Conservation (phyloP, 53 echinoderm and acorn worm species). For the Antedon mediterranea region DNA sequence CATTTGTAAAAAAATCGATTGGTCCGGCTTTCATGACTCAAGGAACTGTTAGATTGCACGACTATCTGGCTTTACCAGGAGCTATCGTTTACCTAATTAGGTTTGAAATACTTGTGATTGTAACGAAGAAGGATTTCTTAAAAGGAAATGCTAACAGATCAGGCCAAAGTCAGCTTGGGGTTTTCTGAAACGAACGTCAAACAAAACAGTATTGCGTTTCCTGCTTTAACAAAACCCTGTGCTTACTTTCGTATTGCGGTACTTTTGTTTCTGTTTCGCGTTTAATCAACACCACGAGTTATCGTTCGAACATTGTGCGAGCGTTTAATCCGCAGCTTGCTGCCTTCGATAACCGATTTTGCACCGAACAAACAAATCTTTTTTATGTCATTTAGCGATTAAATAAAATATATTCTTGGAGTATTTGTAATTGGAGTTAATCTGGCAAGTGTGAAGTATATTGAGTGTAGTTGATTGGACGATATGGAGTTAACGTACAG, state of each 20-base stretch:
- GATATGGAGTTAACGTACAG: not conserved
- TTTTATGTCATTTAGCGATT: not conserved
- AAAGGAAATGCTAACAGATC: not conserved
- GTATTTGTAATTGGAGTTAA: not conserved
- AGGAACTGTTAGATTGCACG: not conserved
- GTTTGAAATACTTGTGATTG: not conserved
- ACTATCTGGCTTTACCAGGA: not conserved
- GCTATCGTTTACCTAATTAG: not conserved
- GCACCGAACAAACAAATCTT: not conserved
- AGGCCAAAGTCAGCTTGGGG: not conserved
- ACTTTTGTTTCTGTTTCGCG: not conserved
- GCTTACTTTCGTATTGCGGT: not conserved
- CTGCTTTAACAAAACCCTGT: not conserved
- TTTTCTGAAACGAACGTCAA: not conserved
- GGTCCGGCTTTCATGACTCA: not conserved
- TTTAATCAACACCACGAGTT: not conserved
- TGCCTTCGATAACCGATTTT: not conserved
- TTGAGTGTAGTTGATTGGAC: not conserved
- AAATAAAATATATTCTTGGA: not conserved
- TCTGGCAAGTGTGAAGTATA: not conserved
- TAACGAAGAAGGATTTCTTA: not conserved
- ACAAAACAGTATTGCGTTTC: not conserved
- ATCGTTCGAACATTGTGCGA: not conserved
- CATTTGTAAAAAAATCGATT: not conserved
- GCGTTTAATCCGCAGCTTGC: not conserved